A percentile compares a stretch with the other conserved stretches of the same genome.
phyloP scores from a whole-genome alignment of 2,888 invertebrate genomes.

The Xestia xanthographa region DNA sequence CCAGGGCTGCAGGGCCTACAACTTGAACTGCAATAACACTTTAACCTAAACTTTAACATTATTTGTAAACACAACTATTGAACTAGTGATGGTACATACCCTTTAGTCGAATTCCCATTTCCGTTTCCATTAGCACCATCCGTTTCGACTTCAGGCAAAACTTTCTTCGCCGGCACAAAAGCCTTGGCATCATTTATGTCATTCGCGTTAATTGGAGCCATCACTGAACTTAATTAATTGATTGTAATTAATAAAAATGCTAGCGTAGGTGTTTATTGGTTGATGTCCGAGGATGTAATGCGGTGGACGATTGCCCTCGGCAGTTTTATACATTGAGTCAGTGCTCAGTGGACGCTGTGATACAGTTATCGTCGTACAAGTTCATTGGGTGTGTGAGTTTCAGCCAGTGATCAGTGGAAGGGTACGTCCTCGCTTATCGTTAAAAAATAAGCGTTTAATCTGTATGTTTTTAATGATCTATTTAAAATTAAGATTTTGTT shows the following conservation, averaged over 20 bases:
- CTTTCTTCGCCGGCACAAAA: conserved; percentile 79
- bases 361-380: conserved; percentile 66
- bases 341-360: conserved; percentile 68
- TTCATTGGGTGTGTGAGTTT: conserved; percentile 58
- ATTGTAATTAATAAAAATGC: conserved; percentile 60
- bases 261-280: conserved; percentile 73
- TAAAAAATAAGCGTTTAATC: conserved; percentile 43
- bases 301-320: conserved; percentile 71
- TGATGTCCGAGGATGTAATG: conserved; percentile 84
- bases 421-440: conserved; percentile 46
- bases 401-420: conserved; percentile 48
- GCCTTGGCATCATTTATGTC: conserved; percentile 78
- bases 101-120: conserved; percentile 66
- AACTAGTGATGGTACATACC: conserved; percentile 69
- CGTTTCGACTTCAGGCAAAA: conserved; percentile 84
- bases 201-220: conserved; percentile 86
- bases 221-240: conserved; percentile 78
- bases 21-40: conserved; percentile 12
- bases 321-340: conserved; percentile 81
- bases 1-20: conserved; percentile 1
- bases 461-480: conserved; percentile 12
- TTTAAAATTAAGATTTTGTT: conserved; percentile 19
- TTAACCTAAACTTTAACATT: too few relatives aligned
- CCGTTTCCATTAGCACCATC: conserved; percentile 80
- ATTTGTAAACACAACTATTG: conserved; percentile 35